These are phyloP conservation scores for Oreochromis grahami DNA, from an alignment of 2,797 vertebrate genomes.

Conservation along the genomic window DNA sequence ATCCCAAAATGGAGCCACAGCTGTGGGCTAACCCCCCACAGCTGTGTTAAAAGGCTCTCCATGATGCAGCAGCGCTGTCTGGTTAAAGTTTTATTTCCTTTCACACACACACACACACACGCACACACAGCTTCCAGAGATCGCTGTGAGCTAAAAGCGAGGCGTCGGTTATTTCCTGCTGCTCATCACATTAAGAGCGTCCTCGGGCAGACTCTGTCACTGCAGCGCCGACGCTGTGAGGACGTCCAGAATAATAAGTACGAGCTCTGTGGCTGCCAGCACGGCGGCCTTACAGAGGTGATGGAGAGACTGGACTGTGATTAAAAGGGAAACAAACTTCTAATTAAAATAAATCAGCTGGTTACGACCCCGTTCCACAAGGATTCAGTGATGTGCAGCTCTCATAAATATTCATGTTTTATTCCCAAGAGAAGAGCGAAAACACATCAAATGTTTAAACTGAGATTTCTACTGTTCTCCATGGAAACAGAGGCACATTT, in stretches of 20 bases:
- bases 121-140: rapidly evolving
- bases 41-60: not conserved
- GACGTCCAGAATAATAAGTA: not conserved
- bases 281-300: no score
- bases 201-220: not conserved
- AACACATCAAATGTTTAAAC: not conserved
- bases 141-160: not conserved
- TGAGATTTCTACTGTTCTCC: not conserved
- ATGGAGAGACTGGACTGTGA: rapidly evolving
- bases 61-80: not conserved
- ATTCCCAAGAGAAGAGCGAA: not conserved
- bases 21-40: not conserved
- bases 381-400: rapidly evolving
- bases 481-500: rapidly evolving
- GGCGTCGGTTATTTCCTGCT: not conserved
- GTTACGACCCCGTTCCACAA: not conserved
- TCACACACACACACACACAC: rapidly evolving
- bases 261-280: not conserved
- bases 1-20: not conserved
- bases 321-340: not conserved
- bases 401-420: not conserved
- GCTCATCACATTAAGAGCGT: not conserved
- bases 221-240: not conserved
- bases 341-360: not conserved
- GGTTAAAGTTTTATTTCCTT: not conserved